Base-by-base conservation (phyloP, 2,888 invertebrate species). In the Camponotus fellah region DNA sequence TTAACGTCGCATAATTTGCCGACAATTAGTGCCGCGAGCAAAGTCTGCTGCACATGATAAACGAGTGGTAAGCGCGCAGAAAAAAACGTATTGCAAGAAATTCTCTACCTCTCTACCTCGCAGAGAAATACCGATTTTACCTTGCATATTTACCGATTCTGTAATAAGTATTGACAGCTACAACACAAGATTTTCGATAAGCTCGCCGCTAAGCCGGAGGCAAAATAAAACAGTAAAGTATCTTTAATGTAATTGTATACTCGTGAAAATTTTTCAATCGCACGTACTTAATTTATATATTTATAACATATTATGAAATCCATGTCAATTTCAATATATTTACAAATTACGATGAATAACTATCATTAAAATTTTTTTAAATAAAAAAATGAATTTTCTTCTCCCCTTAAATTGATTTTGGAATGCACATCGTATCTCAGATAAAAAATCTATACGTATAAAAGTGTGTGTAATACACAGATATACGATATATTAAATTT, bases 1-100 rank as follows among this genome's bases (percentile, higher is more conserved):
- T 79, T 79, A 71, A 43, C 71, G 34, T 69, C 79, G 46, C 71
- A 79, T 79, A 79, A 79, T 69, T 79, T 58, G 79, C 71, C 60
- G 60, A 79, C 71, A 79, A 71, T 79, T 79, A 79, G 43, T 34
- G 79, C 79, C 43, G 58, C 32, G 58, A 71, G 79, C 58, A 8
- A 77, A 58, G 71, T 79, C 79, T 79, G 60, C 26, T 40, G 69
- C 43, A 34, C 43, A 46, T 10, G 77, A 77, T 79, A 79, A 69
- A 79, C 40, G 49, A 65, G 37, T 46, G 21, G 49, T 56, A 62
- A 3, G 58, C 14, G 26, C n/a, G 40, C 32, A 32, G 26, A 26
- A 26, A 32, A 46, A 71, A 8, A 14, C 34, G 14, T 26, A 66
- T 76, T 34, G 43, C 58, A 43, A 69, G 37, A 66, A 76, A 46